Evolutionary conservation across 2,888 invertebrate genomes (phyloP), one percentile per base, ranked within the genome.

Genomic region (Conomelus anceps): DNA sequence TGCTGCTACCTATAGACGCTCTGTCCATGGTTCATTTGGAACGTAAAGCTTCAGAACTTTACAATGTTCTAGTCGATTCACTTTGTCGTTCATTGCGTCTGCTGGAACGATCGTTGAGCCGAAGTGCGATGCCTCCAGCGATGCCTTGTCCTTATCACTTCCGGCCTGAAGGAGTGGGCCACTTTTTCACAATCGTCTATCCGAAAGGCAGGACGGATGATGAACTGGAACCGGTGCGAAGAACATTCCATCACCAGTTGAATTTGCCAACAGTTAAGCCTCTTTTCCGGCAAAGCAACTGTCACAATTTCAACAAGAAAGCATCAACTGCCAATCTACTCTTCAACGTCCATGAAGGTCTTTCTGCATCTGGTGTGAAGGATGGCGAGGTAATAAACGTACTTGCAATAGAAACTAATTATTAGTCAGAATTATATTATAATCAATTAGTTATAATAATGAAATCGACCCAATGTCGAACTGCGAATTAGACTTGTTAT

Each of bases 181-280:
- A 97, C 93, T 96, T 97, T 92, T 93, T 98, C 22, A 96, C 97
- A 13, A 94, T 96, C 91, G 94, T 96, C 85, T 96, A 97, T 92
- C 95, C 96, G 22, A 95, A 95, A 92, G 95, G 94, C 89, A 94
- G 95, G 87, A 93, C 95, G 4, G 97, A 97, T 92, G 95, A 96
- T 91, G 95, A 95, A 91, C 95, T 96, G 92, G 63, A 20, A 22
- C 17, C 0, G 41, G 97, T 94, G 92, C 94, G 94, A 89, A 94
- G 95, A 92, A 94, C 98, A 87, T 93, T 98, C 9, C 98, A 98
- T 92, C 94, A 95, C 91, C 94, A 95, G 91, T 94, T 98, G 91
- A 95, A 95, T 84, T 93, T 98, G 90, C 95, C 96, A 0, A 92
- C 94, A 87, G 95, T 94, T 90, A 94, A 94, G 91, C 98, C 98